Percentiles rank a stretch among this genome's conserved stretches.
phyloP scores from a whole-genome alignment of 1,140 invertebrate genomes.

The Whitmania pigra region DNA sequence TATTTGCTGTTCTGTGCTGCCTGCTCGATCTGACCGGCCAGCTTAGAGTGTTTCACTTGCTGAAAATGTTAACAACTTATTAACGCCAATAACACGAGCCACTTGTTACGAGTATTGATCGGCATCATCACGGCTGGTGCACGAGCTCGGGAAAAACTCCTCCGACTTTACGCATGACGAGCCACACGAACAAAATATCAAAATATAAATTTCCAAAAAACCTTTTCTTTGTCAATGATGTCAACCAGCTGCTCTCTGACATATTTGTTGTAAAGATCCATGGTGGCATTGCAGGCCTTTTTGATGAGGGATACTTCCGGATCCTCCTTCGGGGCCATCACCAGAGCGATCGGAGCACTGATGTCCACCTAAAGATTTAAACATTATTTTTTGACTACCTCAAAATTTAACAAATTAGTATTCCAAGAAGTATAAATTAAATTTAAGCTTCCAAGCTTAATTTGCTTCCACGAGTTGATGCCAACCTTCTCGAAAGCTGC shows the following conservation, averaged over 20 bases:
- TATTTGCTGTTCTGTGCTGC: slow-evolving; percentile 75
- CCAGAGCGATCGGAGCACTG: slow-evolving; percentile 63
- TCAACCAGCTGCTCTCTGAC: slow-evolving; percentile 96
- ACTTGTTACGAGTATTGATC: too few relatives aligned
- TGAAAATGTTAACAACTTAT: slow-evolving; percentile 35
- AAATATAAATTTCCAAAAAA: slow-evolving; percentile 35
- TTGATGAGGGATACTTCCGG: slow-evolving; percentile 78
- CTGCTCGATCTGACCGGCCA: slow-evolving; percentile 83
- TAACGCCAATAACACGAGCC: too few relatives aligned
- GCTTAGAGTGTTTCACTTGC: slow-evolving; percentile 78
- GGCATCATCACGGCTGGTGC: too few relatives aligned
- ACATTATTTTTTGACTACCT: not conserved
- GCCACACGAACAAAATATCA: too few relatives aligned
- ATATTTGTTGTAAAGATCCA: slow-evolving; percentile 90
- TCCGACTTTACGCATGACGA: too few relatives aligned
- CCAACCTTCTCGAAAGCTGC: not conserved
- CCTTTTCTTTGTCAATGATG: slow-evolving; percentile 87
- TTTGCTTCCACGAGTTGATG: slow-evolving; percentile 19
- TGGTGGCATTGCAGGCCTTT: slow-evolving; percentile 80
- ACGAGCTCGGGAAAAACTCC: too few relatives aligned
- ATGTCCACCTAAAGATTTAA: slow-evolving; percentile 59
- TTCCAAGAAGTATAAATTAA: too few relatives aligned
- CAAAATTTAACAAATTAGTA: not conserved
- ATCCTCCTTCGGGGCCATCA: slow-evolving; percentile 92
- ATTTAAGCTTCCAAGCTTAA: too few relatives aligned